Evolutionary conservation across 1,140 invertebrate species (phyloP).

Genomic region (Meteorus sp.): DNA sequence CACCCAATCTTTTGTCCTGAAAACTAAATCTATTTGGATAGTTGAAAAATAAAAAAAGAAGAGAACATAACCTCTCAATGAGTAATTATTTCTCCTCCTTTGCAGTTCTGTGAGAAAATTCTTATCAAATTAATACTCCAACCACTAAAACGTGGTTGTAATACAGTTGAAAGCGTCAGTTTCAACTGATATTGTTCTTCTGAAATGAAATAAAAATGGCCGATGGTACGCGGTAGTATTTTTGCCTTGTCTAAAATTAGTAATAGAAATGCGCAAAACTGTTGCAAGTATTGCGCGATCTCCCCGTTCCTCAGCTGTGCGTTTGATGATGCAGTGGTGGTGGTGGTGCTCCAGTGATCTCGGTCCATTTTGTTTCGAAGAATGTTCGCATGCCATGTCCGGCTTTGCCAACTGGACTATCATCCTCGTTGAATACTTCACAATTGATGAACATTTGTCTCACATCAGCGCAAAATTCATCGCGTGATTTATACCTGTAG

Average conservation of each 20-base stretch:
- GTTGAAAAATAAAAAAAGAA: too few species aligned
- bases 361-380: constrained; percentile 86
- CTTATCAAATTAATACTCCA: neutral
- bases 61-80: neutral
- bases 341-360: constrained; percentile 57
- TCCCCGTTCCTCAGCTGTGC: constrained; percentile 58
- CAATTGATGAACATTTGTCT: constrained; percentile 95
- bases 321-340: constrained; percentile 46
- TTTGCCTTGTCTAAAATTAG: constrained; percentile 33
- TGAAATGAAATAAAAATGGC: constrained; percentile 9
- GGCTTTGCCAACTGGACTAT: constrained; percentile 92
- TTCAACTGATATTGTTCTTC: constrained; percentile 12
- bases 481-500: constrained; percentile 79
- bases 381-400: constrained; percentile 89
- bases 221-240: too few species aligned
- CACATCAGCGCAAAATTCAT: constrained; percentile 88
- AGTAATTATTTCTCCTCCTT: neutral
- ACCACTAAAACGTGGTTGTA: constrained; percentile 18
- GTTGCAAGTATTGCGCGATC: constrained; percentile 57
- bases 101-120: neutral
- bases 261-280: constrained; percentile 59
- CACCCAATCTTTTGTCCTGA: too few species aligned
- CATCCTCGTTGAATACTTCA: constrained; percentile 96
- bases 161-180: neutral
- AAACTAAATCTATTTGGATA: too few species aligned